Conservation (phyloP, 2,888 invertebrate genomes). For the Patella ulyssiponensis region DNA sequence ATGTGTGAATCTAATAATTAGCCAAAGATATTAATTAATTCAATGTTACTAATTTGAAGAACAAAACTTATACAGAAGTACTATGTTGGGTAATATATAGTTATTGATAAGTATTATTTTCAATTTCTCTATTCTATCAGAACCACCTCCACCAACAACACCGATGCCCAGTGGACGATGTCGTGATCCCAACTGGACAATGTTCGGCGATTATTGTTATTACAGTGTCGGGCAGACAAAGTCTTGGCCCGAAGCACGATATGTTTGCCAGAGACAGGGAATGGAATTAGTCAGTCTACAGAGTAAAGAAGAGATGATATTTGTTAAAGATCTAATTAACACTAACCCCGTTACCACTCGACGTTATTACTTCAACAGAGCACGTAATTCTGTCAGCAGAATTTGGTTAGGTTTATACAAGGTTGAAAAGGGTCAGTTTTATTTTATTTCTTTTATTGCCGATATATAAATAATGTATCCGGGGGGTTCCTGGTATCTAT, state of each 20-base stretch:
- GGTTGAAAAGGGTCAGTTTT: neutral
- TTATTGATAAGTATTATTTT: no score
- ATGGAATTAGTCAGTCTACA: conserved; percentile 23
- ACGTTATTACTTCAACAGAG: neutral
- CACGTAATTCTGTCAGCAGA: neutral
- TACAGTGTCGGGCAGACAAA: neutral
- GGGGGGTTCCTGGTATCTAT: no score
- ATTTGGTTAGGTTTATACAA: neutral
- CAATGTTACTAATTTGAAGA: no score
- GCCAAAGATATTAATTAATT: no score
- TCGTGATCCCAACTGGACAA: conserved; percentile 16
- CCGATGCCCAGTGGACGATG: conserved; percentile 16
- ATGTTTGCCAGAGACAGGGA: conserved; percentile 17
- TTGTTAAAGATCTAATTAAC: neutral
- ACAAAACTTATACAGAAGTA: no score
- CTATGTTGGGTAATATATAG: no score
- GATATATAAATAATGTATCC: no score
- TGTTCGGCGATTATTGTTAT: conserved; percentile 21
- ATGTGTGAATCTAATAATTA: no score
- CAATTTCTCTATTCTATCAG: neutral
- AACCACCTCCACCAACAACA: neutral
- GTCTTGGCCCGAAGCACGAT: conserved; percentile 29
- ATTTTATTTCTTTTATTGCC: no score
- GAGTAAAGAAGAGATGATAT: neutral
- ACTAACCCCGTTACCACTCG: neutral